These are phyloP conservation scores for Phaenicophaeus curvirostris DNA, from an alignment of 2,797 vertebrate genomes.

Conservation along the genomic window DNA sequence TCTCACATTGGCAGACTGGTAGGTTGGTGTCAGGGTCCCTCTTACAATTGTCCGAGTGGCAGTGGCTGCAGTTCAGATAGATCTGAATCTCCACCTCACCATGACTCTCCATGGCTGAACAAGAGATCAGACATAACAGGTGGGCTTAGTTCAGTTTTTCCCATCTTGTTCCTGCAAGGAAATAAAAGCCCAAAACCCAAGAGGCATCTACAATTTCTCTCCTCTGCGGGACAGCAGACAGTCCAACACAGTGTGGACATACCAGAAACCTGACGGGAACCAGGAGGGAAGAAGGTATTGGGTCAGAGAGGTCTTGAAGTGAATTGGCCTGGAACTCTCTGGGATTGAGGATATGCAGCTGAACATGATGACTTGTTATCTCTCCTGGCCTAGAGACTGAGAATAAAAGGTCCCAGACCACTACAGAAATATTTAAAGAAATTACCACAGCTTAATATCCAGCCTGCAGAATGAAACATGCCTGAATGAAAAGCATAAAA, in stretches of 20 bases:
- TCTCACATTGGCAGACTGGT: constrained; percentile 85
- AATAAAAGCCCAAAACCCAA: neutral
- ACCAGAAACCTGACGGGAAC: neutral
- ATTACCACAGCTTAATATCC: neutral
- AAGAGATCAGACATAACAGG: constrained; percentile 28
- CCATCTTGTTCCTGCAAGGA: neutral
- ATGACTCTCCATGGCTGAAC: constrained; percentile 87
- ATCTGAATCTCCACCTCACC: constrained; percentile 90
- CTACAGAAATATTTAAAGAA: neutral
- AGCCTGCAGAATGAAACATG: neutral
- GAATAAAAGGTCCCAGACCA: neutral
- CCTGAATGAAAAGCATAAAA: neutral
- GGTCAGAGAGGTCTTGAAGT: neutral
- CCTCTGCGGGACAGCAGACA: neutral
- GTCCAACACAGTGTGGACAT: neutral
- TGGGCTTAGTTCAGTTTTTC: neutral
- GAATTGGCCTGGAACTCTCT: neutral
- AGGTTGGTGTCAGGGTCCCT: constrained; percentile 79
- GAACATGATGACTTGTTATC: neutral
- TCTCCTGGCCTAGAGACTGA: neutral
- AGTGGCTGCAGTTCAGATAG: constrained; percentile 90
- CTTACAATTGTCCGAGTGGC: constrained; percentile 87
- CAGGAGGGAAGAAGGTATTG: neutral
- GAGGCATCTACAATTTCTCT: neutral
- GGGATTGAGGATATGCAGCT: neutral